Evolutionary conservation across 2,113 vertebrate species (phyloP), one percentile per base, ranked within the genome.

Genomic region (Trematocara unimaculatum): DNA sequence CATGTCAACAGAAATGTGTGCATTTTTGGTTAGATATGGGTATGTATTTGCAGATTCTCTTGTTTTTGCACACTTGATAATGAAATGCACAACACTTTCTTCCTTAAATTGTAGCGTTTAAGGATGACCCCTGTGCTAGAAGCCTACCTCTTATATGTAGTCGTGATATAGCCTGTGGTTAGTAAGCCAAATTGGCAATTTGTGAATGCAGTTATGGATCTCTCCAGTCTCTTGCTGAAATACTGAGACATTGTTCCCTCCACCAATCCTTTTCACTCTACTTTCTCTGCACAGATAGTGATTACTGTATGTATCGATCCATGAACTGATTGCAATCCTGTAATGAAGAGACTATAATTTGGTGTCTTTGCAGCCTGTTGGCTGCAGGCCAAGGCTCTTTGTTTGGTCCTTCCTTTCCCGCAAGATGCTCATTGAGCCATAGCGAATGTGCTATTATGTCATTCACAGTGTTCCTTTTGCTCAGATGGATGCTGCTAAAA

Each of bases 261-360:
- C 33, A 26, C 23, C 79, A 51, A 17, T 53, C 70, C 23, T 6
- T 84, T 86, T 33, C 20, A 31, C 78, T 70, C 26, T 42, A 38
- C 70, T 64, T 70, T 72, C 26, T 87, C 67, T 74, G 8, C 81
- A 79, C 51, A 85, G 56, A 54, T 38, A 60, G 20, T 90, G 81
- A 94, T 94, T 92, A 92, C 88, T 88, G 85, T 89, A 92, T 5
- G 54, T 85, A 94, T 94, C 15, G 92, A 95, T 91, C 87, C 51
- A 10, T 14, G 33, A 72, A 33, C 83, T 90, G 83, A 91, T 91
- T 92, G 90, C 72, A 70, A 55, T 79, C 47, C 77, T 38, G 58
- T 92, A 93, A 94, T 90, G 91, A 90, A 93, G 81, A 80, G 40
- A 53, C 77, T 86, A 80, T 84, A 89, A 93, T 90, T 90, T 84